Conservation (phyloP, 2,888 invertebrate species). For the Myopa testacea region DNA sequence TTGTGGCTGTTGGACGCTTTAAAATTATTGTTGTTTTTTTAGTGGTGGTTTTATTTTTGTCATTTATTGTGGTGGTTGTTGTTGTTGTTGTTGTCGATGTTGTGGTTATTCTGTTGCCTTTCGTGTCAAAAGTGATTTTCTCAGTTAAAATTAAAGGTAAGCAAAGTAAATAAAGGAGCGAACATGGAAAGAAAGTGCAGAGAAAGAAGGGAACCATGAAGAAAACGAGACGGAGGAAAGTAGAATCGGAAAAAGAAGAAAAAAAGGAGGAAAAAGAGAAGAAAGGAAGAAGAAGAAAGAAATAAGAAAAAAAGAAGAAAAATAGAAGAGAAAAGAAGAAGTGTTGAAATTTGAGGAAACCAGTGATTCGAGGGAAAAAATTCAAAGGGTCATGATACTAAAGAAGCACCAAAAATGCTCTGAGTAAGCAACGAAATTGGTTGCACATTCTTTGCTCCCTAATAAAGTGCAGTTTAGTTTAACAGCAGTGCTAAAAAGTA, state of each 20-base stretch:
- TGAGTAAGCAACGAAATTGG: background rate
- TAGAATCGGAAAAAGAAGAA: background rate
- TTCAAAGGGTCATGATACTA: background rate
- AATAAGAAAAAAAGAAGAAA: too few relatives aligned
- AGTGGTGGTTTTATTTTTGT: background rate
- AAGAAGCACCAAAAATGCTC: background rate
- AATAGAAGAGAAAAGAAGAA: too few relatives aligned
- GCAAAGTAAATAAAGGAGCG: slow-evolving; percentile 27
- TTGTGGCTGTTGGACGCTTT: too few relatives aligned
- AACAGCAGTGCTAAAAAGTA: too few relatives aligned
- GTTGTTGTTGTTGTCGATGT: slow-evolving; percentile 42
- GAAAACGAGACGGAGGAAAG: background rate
- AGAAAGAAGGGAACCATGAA: too few relatives aligned
- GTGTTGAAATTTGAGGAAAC: too few relatives aligned
- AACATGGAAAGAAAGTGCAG: background rate
- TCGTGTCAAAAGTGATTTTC: slow-evolving; percentile 51
- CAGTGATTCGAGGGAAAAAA: too few relatives aligned
- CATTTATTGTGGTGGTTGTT: slow-evolving; percentile 1
- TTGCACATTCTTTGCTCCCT: too few relatives aligned
- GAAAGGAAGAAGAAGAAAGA: background rate
- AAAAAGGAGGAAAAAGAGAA: background rate
- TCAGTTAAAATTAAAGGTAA: slow-evolving; percentile 36
- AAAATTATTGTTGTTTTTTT: background rate
- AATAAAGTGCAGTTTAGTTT: too few relatives aligned
- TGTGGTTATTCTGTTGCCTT: slow-evolving; percentile 47